phyloP scores from a whole-genome alignment of 2,797 vertebrate species.

The Cephalopachus bancanus region DNA sequence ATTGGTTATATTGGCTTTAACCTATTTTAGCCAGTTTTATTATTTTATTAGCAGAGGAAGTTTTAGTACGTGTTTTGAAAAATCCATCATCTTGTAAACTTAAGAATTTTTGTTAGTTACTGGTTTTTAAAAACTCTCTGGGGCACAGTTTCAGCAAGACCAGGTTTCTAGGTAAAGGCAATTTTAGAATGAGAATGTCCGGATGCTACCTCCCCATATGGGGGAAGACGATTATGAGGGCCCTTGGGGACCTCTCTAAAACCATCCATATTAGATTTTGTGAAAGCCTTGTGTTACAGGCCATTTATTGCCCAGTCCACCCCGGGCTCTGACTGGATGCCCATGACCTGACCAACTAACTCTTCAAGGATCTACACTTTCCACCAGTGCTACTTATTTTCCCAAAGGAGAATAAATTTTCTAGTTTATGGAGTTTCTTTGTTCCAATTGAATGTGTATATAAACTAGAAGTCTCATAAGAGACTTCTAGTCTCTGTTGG shows the following conservation, averaged over 20 bases:
- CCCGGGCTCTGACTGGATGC: not conserved
- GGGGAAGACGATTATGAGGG: not conserved
- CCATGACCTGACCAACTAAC: not conserved
- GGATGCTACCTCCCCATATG: not conserved
- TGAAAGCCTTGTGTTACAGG: not conserved
- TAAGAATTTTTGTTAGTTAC: too few relatives aligned
- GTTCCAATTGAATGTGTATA: too few relatives aligned
- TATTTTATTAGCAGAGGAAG: too few relatives aligned
- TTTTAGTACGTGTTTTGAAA: too few relatives aligned
- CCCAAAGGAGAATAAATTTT: too few relatives aligned
- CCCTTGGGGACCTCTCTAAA: not conserved
- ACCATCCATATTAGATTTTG: not conserved
- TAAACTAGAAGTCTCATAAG: too few relatives aligned
- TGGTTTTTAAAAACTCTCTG: too few relatives aligned
- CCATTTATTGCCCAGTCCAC: not conserved
- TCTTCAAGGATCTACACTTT: not conserved
- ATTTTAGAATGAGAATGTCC: not conserved
- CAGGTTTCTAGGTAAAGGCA: not conserved
- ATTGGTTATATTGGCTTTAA: too few relatives aligned
- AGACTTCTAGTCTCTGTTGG: too few relatives aligned
- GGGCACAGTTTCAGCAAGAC: not conserved
- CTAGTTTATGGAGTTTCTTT: too few relatives aligned
- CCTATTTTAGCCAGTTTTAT: too few relatives aligned
- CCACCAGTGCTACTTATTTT: not conserved
- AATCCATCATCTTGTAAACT: too few relatives aligned